Base-by-base conservation (phyloP, 1,140 invertebrate genomes). In the Scaptomyza montana region DNA sequence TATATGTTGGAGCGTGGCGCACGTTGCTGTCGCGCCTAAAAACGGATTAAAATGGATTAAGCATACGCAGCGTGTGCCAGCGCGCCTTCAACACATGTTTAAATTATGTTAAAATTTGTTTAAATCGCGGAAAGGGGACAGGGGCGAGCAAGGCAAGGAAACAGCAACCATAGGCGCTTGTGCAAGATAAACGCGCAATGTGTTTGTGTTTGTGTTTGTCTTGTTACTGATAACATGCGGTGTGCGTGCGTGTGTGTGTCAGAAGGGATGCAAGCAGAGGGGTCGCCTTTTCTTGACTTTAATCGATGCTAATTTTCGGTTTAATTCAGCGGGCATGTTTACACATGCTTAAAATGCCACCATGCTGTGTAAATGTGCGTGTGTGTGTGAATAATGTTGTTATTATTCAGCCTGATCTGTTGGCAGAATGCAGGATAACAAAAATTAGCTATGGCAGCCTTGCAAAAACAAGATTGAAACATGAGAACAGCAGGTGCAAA, bases 241-340 rank as follows among this genome's bases (percentile, higher is more conserved):
- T 16, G 16, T 1, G 16, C 16, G 16, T 16, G 16, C 1, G 16
- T 16, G 33, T 25, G 51, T 46, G 43, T 46, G 46, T 49, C 19
- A 43, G 53, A 49, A 28, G 56, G 30, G 47, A 30, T 43, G 39
- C 39, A 43, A 9, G 45, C 12, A 12, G 1, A 28, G 10, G 47
- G 36, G 60, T 30, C n/a, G 61, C 50, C 25, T 46, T 75, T 77
- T 86, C 82, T 86, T 86, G 82, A 82, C 82, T 87, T 86, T 89
- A 86, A 86, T 86, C 82, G 82, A 86, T 86, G 82, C 82, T 89
- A 86, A 86, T 86, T 86, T 86, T 82, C 72, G 82, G 82, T 86
- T 86, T 86, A 86, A 86, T 86, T 86, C 82, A 86, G 87, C 86
- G 82, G 82, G 87, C 87, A 82, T 86, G 82, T 86, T 86, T 86